These are phyloP conservation scores for Toxotes jaculatrix DNA, from an alignment of 2,113 vertebrate genomes.

Conservation along the genomic window DNA sequence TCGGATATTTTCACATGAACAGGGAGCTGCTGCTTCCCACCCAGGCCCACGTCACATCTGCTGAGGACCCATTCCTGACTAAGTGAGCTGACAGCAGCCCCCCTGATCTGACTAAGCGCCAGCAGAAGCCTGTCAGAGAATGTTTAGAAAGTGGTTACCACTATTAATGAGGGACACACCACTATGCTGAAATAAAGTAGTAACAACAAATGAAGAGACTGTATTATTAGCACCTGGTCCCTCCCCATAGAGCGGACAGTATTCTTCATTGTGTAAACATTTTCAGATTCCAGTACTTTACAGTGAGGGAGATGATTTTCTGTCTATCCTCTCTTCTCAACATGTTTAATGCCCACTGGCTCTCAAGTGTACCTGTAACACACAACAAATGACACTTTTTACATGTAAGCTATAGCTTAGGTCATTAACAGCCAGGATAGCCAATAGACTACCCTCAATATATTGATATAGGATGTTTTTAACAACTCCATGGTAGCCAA, in stretches of 20 bases:
- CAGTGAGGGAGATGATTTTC: neutral
- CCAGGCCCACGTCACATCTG: slow-evolving; percentile 80
- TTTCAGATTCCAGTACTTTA: neutral
- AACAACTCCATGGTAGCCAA: too few relatives aligned
- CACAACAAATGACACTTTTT: too few relatives aligned
- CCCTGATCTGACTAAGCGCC: slow-evolving; percentile 59
- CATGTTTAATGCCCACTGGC: too few relatives aligned
- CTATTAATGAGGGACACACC: slow-evolving; percentile 15
- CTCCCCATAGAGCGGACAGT: neutral
- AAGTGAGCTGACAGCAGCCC: slow-evolving; percentile 59
- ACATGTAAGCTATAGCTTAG: too few relatives aligned
- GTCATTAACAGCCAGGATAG: too few relatives aligned
- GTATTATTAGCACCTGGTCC: slow-evolving; percentile 2
- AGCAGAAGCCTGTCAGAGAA: slow-evolving; percentile 29
- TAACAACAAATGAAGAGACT: neutral
- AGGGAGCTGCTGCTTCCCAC: slow-evolving; percentile 66
- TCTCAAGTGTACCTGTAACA: neutral
- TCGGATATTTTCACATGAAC: slow-evolving; percentile 67
- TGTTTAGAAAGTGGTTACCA: slow-evolving; percentile 28
- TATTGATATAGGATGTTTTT: too few relatives aligned
- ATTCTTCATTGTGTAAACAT: neutral
- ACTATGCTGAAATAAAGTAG: neutral
- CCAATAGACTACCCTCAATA: too few relatives aligned
- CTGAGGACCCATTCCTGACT: slow-evolving; percentile 67
- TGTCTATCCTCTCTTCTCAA: neutral